Percentiles rank a stretch among this genome's conserved stretches.
Evolutionary conservation across 37 sponge, comb jelly and placozoan genomes (phyloP).

Genomic region (Dysidea cf. avara): DNA sequence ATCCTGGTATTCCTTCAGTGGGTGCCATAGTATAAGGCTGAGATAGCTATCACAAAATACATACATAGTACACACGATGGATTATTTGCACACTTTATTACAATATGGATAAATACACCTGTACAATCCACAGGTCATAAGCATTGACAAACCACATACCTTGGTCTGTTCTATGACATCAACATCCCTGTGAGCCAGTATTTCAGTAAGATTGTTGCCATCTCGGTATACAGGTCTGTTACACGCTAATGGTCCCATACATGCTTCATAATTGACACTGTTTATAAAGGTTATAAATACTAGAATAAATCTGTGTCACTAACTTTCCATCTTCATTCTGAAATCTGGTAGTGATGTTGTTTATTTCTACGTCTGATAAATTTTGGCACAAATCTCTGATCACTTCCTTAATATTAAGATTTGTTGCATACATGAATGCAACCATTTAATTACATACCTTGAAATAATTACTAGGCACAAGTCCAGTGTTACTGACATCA

Average conservation of each 20-base stretch:
- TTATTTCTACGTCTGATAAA: conserved; percentile 2
- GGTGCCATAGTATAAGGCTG: conserved; percentile 12
- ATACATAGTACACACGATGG: not conserved
- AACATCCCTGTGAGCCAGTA: conserved; percentile 15
- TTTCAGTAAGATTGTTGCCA: conserved; percentile 35
- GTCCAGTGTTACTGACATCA: conserved; percentile 16
- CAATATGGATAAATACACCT: not conserved
- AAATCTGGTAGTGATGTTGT: not conserved
- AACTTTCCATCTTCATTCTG: conserved; percentile 3
- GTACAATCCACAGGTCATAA: not conserved
- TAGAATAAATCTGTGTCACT: too few relatives aligned
- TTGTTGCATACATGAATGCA: not conserved
- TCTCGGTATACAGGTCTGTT: conserved; percentile 9
- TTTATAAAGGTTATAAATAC: not conserved
- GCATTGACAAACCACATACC: too few relatives aligned
- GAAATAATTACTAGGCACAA: not conserved
- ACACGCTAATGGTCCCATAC: conserved; percentile 10
- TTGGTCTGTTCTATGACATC: conserved; percentile 11
- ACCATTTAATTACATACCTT: conserved; percentile 1
- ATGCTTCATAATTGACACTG: conserved; percentile 1
- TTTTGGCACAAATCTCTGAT: conserved; percentile 11
- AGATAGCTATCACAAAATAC: not conserved
- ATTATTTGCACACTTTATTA: not conserved
- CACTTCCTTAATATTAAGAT: not conserved
- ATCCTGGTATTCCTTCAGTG: conserved; percentile 36